Base-by-base conservation (phyloP, 2,113 vertebrate species). In the Melanotaenia duboulayi region DNA sequence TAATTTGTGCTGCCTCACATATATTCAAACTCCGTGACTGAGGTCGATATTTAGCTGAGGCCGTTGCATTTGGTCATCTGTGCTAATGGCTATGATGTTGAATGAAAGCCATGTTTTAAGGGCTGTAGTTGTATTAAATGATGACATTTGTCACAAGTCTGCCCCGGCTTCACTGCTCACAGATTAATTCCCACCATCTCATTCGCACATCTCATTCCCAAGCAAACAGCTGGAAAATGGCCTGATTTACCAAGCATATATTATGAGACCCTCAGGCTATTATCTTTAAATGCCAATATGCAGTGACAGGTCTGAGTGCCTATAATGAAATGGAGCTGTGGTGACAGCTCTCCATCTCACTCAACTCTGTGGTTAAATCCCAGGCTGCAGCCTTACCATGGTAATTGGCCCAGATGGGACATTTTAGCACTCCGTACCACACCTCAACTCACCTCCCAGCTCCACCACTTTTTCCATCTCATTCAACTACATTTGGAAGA, bases 351-450 rank as follows among this genome's bases (percentile, higher is more conserved):
- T 70, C 76, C 48, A 2, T 82, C 78, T 71, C 37, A 64, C 75
- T 85, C 54, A 25, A 70, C 73, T 70, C 65, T 76, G 72, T 11
- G 80, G 76, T 85, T 73, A 71, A 71, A 81, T 85, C 57, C 11
- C 74, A 67, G 68, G 37, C 78, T 78, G 75, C 37, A 63, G 72
- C 61, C 69, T 76, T 71, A 61, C 64, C 61, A 20, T 61, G 79
- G 66, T 89, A 88, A 90, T 87, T 89, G 91, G 87, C 72, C 76
- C 85, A 70, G 58, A 67, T 77, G 86, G 86, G 78, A 84, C 74
- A 35, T 89, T 87, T 90, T 73, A 81, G 83, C 81, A 65, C 71
- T 82, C 51, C 2, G 51, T 25, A 84, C 81, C 86, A 81, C 88
- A 90, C 86, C 81, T 90, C 83, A 57, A 17, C 73, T 81, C 83